A percentile compares a stretch with the other conserved stretches of the same genome.
These are phyloP conservation scores for Perccottus glenii DNA, from an alignment of 2,113 vertebrate genomes.

Conservation along the genomic window DNA sequence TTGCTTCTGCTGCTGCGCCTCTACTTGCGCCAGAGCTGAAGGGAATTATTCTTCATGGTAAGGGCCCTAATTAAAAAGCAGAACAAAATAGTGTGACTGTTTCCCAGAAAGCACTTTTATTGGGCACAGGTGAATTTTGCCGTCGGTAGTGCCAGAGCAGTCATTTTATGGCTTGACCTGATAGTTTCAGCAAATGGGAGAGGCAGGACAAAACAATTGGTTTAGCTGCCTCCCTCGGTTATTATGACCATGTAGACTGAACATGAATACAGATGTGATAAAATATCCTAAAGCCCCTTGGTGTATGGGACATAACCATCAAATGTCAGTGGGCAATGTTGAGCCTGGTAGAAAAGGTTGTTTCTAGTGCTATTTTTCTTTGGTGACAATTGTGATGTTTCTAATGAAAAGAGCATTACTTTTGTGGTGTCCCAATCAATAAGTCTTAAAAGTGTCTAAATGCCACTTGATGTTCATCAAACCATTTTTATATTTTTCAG, in stretches of 20 bases:
- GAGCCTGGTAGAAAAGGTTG: too few relatives aligned
- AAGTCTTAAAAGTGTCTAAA: too few relatives aligned
- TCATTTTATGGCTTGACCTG: constrained; percentile 1
- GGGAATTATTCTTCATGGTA: constrained; percentile 28
- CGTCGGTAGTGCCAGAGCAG: neutral
- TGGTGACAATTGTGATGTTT: too few relatives aligned
- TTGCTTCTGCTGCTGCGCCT: constrained; percentile 6
- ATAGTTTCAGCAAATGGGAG: neutral
- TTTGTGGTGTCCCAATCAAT: too few relatives aligned
- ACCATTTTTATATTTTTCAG: too few relatives aligned
- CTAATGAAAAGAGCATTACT: too few relatives aligned
- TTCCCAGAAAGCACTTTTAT: neutral
- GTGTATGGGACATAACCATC: too few relatives aligned
- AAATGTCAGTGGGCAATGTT: too few relatives aligned
- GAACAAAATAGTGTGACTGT: constrained; percentile 21
- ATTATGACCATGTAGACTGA: neutral
- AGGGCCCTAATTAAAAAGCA: constrained; percentile 29
- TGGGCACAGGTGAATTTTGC: constrained; percentile 1
- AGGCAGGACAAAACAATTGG: neutral
- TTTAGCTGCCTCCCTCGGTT: neutral
- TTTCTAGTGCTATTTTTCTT: too few relatives aligned
- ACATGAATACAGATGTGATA: too few relatives aligned
- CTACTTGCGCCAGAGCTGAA: constrained; percentile 14
- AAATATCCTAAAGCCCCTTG: too few relatives aligned
- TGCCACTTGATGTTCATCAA: too few relatives aligned